These are phyloP conservation scores for Carassius carassius DNA, from an alignment of 2,113 vertebrate genomes.

Conservation along the genomic window DNA sequence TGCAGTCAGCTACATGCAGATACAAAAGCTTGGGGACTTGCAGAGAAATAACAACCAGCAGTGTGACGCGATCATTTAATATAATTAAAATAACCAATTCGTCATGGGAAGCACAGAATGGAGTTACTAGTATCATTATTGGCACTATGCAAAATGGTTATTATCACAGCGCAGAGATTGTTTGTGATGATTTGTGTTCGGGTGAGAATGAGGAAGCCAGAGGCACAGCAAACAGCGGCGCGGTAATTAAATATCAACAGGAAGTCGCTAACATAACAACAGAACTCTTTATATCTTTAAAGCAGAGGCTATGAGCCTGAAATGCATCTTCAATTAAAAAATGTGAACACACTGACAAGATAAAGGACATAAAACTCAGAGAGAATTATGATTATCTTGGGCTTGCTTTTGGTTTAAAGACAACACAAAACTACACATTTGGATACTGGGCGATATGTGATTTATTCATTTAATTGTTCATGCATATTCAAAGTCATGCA, in stretches of 20 bases:
- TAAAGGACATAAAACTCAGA: neutral
- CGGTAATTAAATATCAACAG: slow-evolving; percentile 47
- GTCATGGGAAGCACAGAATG: neutral
- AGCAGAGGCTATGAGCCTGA: neutral
- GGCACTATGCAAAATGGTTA: neutral
- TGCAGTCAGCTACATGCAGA: neutral
- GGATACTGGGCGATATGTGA: neutral
- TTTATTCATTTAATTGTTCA: too few relatives aligned
- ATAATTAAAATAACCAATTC: slow-evolving; percentile 6
- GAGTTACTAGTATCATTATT: neutral
- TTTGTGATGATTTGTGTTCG: slow-evolving; percentile 28
- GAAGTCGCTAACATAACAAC: slow-evolving; percentile 37
- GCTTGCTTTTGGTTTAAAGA: neutral
- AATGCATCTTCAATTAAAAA: slow-evolving; percentile 13
- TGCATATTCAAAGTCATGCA: too few relatives aligned
- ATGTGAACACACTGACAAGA: neutral
- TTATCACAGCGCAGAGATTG: slow-evolving; percentile 11
- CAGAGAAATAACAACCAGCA: neutral
- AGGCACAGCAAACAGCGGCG: slow-evolving; percentile 27
- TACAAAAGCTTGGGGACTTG: neutral
- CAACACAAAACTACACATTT: neutral
- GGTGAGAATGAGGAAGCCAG: slow-evolving; percentile 19
- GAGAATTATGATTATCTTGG: slow-evolving; percentile 2
- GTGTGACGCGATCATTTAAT: neutral
- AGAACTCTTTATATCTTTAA: slow-evolving; percentile 6